Evolutionary conservation across 2,888 invertebrate genomes (phyloP), one percentile per base, ranked within the genome.

Genomic region (Alloscopus bannaensis): DNA sequence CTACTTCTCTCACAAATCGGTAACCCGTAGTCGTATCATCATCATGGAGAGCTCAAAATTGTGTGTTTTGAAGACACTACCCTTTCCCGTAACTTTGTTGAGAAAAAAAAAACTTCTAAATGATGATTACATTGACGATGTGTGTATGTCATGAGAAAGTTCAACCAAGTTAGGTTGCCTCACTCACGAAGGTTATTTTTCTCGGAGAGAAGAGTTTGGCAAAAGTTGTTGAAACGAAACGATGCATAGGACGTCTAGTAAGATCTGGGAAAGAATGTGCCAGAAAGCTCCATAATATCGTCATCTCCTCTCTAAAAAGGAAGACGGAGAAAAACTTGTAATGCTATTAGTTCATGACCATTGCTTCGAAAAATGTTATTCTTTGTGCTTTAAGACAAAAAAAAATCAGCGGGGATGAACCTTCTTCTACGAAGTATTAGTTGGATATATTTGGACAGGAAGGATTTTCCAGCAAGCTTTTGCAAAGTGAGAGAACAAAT

Each of bases 211-310:
- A 36, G 36, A 8, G 42, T 68, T 68, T 52, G 20, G 31, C 20
- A 66, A 31, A 65, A 71, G 60, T 71, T 71, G 71, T 71, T 71
- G 71, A 71, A 71, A 71, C 52, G 71, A 55, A 71, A 62, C 71
- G 71, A 71, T 60, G 60, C 71, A 36, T 71, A n/a, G n/a, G n/a
- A n/a, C n/a, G 60, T 70, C 60, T 69, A 16, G 2, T 45, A 42
- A 40, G 42, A 62, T 55, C 36, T 50, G 16, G 40, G 57, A 45
- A 52, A 36, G 42, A 66, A 69, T 22, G 69, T 69, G 69, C 28
- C 69, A 65, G 42, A 57, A 4, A 64, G 26, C n/a, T n/a, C n/a
- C n/a, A n/a, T n/a, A n/a, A n/a, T n/a, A n/a, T n/a, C n/a, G n/a
- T n/a, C n/a, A 28, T 42, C 13, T 55, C n/a, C n/a, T n/a, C 26